Evolutionary conservation across 2,888 invertebrate species (phyloP).

Genomic region (Marronus borbonicus): DNA sequence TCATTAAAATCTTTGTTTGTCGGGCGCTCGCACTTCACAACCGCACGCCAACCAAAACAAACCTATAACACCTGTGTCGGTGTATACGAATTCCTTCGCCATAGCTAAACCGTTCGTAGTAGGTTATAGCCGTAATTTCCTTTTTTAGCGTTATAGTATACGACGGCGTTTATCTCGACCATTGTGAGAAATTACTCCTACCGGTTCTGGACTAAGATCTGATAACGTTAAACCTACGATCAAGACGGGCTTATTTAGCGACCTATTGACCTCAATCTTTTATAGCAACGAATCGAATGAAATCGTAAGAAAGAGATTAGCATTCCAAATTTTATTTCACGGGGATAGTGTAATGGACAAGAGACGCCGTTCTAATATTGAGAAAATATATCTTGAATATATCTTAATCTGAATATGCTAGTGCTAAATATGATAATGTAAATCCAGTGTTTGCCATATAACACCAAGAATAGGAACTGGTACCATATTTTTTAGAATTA

Average conservation of each 20-base stretch:
- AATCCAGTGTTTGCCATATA: no score
- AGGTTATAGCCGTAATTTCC: conserved; percentile 42
- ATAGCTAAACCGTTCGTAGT: neutral
- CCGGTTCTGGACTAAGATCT: conserved; percentile 18
- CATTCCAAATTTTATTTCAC: neutral
- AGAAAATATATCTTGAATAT: no score
- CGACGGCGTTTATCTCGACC: conserved; percentile 27
- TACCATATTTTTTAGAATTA: no score
- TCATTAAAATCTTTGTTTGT: conserved; percentile 39
- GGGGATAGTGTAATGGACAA: neutral
- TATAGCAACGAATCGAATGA: conserved; percentile 26
- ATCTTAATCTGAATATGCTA: no score
- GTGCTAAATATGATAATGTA: no score
- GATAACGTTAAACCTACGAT: conserved; percentile 27
- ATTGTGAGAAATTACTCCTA: conserved; percentile 38
- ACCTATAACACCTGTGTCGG: conserved; percentile 2
- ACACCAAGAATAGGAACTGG: no score
- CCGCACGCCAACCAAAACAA: conserved; percentile 39
- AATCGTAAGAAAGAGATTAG: neutral
- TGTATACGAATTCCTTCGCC: conserved; percentile 31
- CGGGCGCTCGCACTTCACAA: conserved; percentile 9
- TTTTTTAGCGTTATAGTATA: conserved; percentile 12
- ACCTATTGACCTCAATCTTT: conserved; percentile 39
- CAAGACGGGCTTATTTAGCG: conserved; percentile 20
- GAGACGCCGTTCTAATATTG: no score